Conservation (phyloP, 92 coral and sea anemone genomes). For the Parazoanthus atlanticus region DNA sequence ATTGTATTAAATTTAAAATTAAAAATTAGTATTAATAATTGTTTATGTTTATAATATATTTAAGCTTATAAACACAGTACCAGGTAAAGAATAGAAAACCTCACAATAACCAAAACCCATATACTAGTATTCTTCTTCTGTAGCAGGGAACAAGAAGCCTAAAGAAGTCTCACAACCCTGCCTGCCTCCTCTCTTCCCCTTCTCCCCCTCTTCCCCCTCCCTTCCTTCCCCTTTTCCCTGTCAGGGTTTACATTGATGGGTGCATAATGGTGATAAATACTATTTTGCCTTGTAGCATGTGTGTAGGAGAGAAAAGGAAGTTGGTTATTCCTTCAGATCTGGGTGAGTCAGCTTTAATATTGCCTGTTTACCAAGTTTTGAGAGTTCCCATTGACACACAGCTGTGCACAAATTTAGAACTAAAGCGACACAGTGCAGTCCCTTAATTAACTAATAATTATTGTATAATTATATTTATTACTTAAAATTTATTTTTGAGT, state of each 20-base stretch:
- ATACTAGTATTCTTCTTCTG: no score
- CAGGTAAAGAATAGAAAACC: neutral
- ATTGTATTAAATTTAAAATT: no score
- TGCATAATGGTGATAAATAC: neutral
- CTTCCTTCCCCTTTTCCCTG: neutral
- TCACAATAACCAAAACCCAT: no score
- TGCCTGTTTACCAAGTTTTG: neutral
- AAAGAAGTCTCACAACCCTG: neutral
- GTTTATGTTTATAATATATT: no score
- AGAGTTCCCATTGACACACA: neutral
- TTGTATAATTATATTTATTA: no score
- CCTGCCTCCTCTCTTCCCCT: neutral
- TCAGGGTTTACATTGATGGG: neutral
- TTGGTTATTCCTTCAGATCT: constrained; percentile 91
- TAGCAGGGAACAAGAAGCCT: neutral
- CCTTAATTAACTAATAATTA: neutral
- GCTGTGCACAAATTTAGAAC: neutral
- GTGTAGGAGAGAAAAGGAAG: constrained; percentile 95
- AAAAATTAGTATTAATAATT: no score
- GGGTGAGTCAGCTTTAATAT: constrained; percentile 55
- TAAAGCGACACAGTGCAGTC: neutral
- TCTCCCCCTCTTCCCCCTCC: neutral
- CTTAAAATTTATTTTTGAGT: neutral
- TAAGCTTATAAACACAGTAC: neutral
- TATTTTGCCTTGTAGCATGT: constrained; percentile 69